Base-by-base conservation (phyloP, 1,140 invertebrate species). In the Drosophila lowei region DNA sequence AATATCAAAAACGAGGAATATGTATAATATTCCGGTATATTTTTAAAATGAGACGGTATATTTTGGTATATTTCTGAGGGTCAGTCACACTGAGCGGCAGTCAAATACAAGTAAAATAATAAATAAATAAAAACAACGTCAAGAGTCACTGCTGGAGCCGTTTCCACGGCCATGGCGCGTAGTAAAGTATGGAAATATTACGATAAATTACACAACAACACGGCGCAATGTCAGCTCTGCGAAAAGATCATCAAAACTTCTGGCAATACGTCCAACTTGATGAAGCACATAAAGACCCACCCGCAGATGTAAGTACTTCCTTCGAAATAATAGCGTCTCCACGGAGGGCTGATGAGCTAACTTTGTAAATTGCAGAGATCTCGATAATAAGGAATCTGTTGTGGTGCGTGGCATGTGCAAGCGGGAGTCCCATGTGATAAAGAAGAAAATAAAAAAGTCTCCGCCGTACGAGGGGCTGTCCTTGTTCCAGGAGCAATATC, bases 161-260 rank as follows among this genome's bases (percentile, higher is more conserved):
- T 25, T 5, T 25, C 28, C 7, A 30, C 28, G 28, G 28, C 28
- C 28, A 77, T 77, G 75, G 75, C 75, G 64, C 75, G 75, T 46
- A 77, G 75, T 48, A 77, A 77, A 71, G 74, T 77, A 65, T 77
- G 75, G 75, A 77, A 77, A 64, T 77, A 71, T 44, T 77, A 75
- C 21, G 75, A 77, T 56, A 77, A 77, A 50, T 16, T 77, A 18
- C 48, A 77, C 53, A 52, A 65, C 13, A 72, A 65, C 6, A 71
- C 72, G 1, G 75, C 75, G 46, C 75, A 71, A 77, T 77, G 75
- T 46, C 30, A 59, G 21, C 61, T 77, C 1, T 77, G 75, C 72
- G 75, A 77, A 44, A 74, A 64, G 21, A 71, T 75, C 0, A 77
- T 77, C 43, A 77, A 75, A 53, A 77, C 75, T 13, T 71, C 72